phyloP scores from a whole-genome alignment of 2,797 vertebrate species.

The Buphagus erythrorhynchus region DNA sequence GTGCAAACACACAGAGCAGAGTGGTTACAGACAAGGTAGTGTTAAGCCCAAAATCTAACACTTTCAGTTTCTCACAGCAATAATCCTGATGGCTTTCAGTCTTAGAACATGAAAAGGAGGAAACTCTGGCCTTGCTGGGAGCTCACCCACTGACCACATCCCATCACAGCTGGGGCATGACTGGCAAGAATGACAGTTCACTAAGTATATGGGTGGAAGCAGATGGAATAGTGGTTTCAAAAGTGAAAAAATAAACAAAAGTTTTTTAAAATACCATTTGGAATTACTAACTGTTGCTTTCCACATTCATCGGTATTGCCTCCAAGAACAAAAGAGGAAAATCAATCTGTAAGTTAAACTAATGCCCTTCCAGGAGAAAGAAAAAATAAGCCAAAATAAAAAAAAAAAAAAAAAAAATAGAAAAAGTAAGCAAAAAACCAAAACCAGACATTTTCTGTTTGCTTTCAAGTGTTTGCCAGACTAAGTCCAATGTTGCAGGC shows the following conservation, averaged over 20 bases:
- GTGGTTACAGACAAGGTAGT: not conserved
- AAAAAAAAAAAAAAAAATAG: too few relatives aligned
- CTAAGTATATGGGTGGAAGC: not conserved
- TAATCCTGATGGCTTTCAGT: not conserved
- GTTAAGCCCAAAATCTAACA: not conserved
- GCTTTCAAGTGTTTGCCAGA: not conserved
- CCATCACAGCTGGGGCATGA: not conserved
- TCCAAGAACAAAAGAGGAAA: not conserved
- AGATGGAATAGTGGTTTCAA: not conserved
- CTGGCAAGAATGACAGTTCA: not conserved
- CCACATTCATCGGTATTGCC: not conserved
- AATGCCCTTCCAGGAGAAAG: not conserved
- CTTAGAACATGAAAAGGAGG: not conserved
- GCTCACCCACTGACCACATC: not conserved
- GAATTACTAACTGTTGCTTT: not conserved
- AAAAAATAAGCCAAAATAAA: not conserved
- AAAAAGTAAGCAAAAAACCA: not conserved
- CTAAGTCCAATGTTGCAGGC: not conserved
- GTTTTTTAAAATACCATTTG: not conserved
- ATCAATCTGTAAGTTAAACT: not conserved
- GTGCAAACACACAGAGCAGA: rapidly evolving
- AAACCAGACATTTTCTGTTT: not conserved
- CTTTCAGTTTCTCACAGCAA: not conserved
- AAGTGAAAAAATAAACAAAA: not conserved
- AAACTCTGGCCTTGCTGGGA: not conserved